A percentile compares a stretch with the other conserved stretches of the same genome.
These are phyloP conservation scores for Mystacides longicornis DNA, from an alignment of 2,888 invertebrate species.

Conservation along the genomic window DNA sequence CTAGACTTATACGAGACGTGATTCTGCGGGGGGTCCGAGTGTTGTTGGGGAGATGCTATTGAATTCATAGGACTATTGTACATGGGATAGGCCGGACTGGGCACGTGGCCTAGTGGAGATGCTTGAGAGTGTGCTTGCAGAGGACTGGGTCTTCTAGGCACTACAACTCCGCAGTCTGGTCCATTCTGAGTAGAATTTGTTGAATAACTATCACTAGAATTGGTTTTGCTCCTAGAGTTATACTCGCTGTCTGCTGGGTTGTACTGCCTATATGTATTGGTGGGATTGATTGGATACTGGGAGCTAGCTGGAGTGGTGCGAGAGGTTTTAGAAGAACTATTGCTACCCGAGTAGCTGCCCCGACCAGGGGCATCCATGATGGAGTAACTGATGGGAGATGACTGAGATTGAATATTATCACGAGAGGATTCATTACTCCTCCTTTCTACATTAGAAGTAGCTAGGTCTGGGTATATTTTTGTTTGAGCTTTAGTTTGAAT, in stretches of 20 bases:
- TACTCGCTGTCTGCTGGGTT: slow-evolving; percentile 54
- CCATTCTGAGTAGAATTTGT: slow-evolving; percentile 57
- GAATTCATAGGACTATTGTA: slow-evolving; percentile 79
- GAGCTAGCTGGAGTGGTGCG: slow-evolving; percentile 42
- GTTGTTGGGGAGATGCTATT: slow-evolving; percentile 65
- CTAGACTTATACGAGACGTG: slow-evolving; percentile 38
- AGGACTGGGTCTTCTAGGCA: slow-evolving; percentile 62
- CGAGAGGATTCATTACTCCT: slow-evolving; percentile 39
- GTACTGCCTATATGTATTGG: slow-evolving; percentile 53
- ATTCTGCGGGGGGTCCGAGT: slow-evolving; percentile 39
- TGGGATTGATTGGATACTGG: slow-evolving; percentile 43
- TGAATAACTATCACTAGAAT: slow-evolving; percentile 56
- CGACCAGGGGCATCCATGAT: slow-evolving; percentile 63
- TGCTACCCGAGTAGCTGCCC: slow-evolving; percentile 53
- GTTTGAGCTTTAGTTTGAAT: slow-evolving; percentile 72
- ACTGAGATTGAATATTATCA: slow-evolving; percentile 51
- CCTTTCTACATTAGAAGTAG: slow-evolving; percentile 39
- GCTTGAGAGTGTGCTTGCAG: slow-evolving; percentile 63
- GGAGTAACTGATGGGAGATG: slow-evolving; percentile 69
- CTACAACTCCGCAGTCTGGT: slow-evolving; percentile 58
- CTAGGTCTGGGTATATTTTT: slow-evolving; percentile 68
- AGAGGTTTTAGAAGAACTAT: slow-evolving; percentile 45
- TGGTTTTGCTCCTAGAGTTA: slow-evolving; percentile 52
- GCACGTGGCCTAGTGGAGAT: slow-evolving; percentile 65
- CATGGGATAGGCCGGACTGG: slow-evolving; percentile 75